Conservation (phyloP, 2,113 vertebrate species). For the Heterotilapia buettikoferi region DNA sequence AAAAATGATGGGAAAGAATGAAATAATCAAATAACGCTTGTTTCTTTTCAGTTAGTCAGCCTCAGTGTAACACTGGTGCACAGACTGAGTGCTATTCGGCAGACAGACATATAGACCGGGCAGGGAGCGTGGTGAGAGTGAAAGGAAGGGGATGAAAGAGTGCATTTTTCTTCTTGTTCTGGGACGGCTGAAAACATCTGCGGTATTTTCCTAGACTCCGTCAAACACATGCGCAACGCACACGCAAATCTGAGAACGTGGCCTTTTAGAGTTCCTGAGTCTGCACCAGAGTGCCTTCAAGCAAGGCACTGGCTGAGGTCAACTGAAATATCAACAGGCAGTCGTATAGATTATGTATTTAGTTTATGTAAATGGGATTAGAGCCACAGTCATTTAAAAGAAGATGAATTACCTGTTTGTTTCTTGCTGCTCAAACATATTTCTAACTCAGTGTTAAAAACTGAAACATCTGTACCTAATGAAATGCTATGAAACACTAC, state of each 20-base stretch:
- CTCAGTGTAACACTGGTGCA: background rate
- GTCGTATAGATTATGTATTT: background rate
- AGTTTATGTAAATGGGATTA: background rate
- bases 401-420: background rate
- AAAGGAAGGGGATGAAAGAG: constrained; percentile 53
- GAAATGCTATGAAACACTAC: background rate
- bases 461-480: background rate
- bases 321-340: background rate
- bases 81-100: background rate
- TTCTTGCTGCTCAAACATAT: background rate
- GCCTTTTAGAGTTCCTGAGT: constrained; percentile 23
- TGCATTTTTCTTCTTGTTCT: constrained; percentile 49
- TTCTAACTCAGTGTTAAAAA: background rate
- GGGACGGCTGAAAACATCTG: constrained; percentile 45
- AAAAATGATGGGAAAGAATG: constrained; percentile 3
- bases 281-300: background rate
- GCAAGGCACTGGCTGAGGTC: background rate
- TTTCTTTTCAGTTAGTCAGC: constrained; percentile 5
- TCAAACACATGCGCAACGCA: background rate
- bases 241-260: constrained; percentile 4
- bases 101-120: constrained; percentile 11
- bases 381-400: background rate
- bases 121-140: constrained; percentile 25
- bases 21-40: constrained; percentile 19
- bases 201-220: constrained; percentile 46